Base-by-base conservation (phyloP, 2,113 vertebrate species). In the Fregetta grallaria region DNA sequence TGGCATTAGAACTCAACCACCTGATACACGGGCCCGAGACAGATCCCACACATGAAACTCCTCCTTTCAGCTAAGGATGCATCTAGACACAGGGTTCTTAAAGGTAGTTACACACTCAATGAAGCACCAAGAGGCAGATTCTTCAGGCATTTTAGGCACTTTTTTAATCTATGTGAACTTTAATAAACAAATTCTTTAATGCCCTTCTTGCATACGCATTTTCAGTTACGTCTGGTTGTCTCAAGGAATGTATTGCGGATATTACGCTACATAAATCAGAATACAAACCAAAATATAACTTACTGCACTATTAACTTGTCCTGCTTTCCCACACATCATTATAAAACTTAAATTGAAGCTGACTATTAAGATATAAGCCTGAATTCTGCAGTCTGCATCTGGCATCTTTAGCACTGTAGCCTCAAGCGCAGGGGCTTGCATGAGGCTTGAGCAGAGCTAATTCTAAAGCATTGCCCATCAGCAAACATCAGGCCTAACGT, bases 401-500 rank as follows among this genome's bases (percentile, higher is more conserved):
- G 88, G 50, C 86, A 92, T 58, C 32, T 88, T 53, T 7, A 79
- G 74, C 58, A 8, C 53, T 50, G 59, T 70, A 88, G 93, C 95
- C 90, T 67, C 38, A 19, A 96, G 88, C 72, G 1, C 0, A 27
- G 34, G 81, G 81, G 67, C 70, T 77, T n/a, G 12, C 68, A 88
- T 0, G 2, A 55, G 55, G 75, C 85, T 88, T 22, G 90, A 80
- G 86, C 85, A 86, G 63, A 71, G 72, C 80, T 85, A 47, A 96
- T 90, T 68, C 75, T 21, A 62, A 73, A 94, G 83, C 85, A 65
- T 4, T 86, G 93, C 75, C 92, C 92, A 50, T 17, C 87, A 83
- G 95, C 88, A 90, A 86, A 49, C 92, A 73, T 8, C 88, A 83
- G 79, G 62, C 71, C 63, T 42, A 53, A 59, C 3, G 1, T 7